Evolutionary conservation across 2,797 vertebrate species (phyloP).

Genomic region (Danio jaintianensis): DNA sequence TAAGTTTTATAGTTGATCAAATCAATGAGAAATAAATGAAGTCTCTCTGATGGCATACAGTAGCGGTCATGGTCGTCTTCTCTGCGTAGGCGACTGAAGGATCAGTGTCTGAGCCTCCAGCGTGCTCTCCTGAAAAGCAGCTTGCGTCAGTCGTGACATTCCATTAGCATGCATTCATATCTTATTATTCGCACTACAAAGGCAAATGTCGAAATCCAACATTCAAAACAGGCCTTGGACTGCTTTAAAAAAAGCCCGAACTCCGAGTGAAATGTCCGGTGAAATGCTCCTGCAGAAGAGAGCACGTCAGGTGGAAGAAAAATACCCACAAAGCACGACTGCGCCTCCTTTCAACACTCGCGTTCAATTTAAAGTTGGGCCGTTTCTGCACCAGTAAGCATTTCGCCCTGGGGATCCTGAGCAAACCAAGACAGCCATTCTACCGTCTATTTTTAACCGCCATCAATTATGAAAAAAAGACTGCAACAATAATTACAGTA

Average conservation of each 20-base stretch:
- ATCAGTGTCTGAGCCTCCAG: background rate
- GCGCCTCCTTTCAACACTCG: constrained; percentile 28
- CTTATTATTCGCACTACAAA: constrained; percentile 19
- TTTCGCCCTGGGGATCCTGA: constrained; percentile 53
- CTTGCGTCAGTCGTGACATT: constrained; percentile 14
- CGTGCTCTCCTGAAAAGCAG: constrained; percentile 5
- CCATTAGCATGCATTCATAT: constrained; percentile 10
- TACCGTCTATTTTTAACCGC: constrained; percentile 66
- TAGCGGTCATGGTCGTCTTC: background rate
- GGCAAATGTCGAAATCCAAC: constrained; percentile 4
- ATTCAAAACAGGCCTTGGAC: constrained; percentile 15
- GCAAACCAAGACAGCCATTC: constrained; percentile 55
- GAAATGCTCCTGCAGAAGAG: constrained; percentile 33
- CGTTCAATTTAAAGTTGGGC: constrained; percentile 60
- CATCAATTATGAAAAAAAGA: constrained; percentile 62
- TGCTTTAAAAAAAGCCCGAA: background rate
- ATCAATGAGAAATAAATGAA: too few species aligned
- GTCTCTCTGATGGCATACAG: too few species aligned
- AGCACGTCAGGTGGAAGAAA: constrained; percentile 42
- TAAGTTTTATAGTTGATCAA: background rate
- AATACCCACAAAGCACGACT: constrained; percentile 38
- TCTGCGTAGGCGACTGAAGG: background rate
- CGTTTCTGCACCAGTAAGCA: constrained; percentile 61
- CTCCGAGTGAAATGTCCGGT: constrained; percentile 21
- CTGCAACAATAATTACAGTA: constrained; percentile 49